Percentiles rank a stretch among this genome's conserved stretches.
These are phyloP conservation scores for Lycaena phlaeas DNA, from an alignment of 2,888 invertebrate species.

Conservation along the genomic window DNA sequence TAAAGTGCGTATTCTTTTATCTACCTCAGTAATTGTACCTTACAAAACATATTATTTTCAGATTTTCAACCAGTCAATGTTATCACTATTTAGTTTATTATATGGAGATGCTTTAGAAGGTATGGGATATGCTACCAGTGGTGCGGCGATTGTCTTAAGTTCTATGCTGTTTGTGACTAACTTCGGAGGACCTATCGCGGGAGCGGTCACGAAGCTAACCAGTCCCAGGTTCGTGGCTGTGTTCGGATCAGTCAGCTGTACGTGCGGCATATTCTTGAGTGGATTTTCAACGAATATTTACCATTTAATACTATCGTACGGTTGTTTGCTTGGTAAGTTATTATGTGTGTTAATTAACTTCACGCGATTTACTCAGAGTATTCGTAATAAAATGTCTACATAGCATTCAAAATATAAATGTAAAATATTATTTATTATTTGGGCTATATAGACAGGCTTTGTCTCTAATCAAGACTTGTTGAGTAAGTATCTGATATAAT, in stretches of 20 bases:
- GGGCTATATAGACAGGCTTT: too few relatives aligned
- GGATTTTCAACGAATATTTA: constrained; percentile 55
- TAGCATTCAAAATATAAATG: too few relatives aligned
- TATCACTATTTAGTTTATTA: constrained; percentile 79
- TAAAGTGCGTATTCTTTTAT: too few relatives aligned
- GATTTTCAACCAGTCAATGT: constrained; percentile 81
- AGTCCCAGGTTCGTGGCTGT: constrained; percentile 59
- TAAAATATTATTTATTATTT: too few relatives aligned
- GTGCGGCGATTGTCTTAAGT: constrained; percentile 78
- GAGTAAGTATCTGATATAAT: too few relatives aligned
- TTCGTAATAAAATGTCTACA: too few relatives aligned
- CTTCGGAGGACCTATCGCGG: constrained; percentile 79
- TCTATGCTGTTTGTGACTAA: constrained; percentile 77
- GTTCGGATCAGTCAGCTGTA: constrained; percentile 47
- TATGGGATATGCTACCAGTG: constrained; percentile 77
- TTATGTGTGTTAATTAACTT: constrained; percentile 3
- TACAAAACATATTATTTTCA: constrained; percentile 44
- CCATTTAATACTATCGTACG: constrained; percentile 60
- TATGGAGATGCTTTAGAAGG: constrained; percentile 76
- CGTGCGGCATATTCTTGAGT: constrained; percentile 56
- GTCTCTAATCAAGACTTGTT: too few relatives aligned
- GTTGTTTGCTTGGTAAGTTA: constrained; percentile 50
- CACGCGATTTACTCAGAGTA: too few relatives aligned
- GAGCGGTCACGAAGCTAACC: constrained; percentile 73
- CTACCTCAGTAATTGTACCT: too few relatives aligned